phyloP scores from a whole-genome alignment of 2,797 vertebrate species.

The Loriculus beryllinus region DNA sequence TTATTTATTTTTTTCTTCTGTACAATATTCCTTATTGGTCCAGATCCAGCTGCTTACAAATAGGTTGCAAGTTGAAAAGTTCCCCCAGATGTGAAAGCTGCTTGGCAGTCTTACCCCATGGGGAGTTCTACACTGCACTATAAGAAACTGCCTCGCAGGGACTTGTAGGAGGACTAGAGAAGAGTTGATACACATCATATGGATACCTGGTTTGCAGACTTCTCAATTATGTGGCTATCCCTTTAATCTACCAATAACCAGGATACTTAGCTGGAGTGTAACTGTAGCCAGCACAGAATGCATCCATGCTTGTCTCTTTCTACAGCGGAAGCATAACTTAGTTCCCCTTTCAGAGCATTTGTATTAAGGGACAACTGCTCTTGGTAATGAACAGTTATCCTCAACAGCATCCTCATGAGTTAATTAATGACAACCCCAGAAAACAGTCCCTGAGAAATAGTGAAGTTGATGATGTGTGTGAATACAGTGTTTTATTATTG shows the following conservation, averaged over 20 bases:
- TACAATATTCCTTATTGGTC: background rate
- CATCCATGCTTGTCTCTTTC: background rate
- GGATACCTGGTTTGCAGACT: background rate
- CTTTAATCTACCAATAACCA: background rate
- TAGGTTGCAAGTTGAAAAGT: background rate
- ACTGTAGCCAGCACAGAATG: background rate
- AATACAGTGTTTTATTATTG: background rate
- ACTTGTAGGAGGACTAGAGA: background rate
- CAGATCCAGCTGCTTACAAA: background rate
- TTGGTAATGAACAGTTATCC: conserved; percentile 25
- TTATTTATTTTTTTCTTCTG: background rate
- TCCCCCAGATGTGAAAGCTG: background rate
- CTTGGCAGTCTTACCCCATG: background rate
- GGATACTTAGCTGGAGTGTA: background rate
- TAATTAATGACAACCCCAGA: conserved; percentile 19
- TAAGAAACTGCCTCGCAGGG: background rate
- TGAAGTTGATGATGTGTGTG: background rate
- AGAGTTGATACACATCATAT: background rate
- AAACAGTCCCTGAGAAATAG: background rate
- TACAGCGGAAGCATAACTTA: background rate
- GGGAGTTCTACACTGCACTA: background rate
- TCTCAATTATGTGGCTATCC: background rate
- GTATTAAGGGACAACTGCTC: conserved; percentile 10
- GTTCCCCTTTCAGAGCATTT: background rate
- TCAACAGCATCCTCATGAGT: conserved; percentile 43